Percentiles rank a stretch among this genome's conserved stretches.
Evolutionary conservation across 1,140 invertebrate species (phyloP).

Genomic region (Augochlora pura): DNA sequence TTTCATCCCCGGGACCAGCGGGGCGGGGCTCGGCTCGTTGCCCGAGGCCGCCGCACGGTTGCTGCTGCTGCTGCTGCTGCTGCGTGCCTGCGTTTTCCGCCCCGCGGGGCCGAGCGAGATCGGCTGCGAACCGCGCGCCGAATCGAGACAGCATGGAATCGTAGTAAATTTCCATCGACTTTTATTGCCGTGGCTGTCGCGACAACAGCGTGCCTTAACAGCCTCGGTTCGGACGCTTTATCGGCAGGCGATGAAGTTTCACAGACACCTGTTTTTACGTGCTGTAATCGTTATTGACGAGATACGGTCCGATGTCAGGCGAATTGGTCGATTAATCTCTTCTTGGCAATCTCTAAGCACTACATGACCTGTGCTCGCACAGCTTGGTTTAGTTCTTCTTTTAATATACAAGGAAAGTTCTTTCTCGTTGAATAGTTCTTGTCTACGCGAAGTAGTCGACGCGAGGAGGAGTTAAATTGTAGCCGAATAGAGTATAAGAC

Average conservation of each 20-base stretch:
- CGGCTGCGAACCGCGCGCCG: background rate
- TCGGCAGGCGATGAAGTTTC: constrained; percentile 32
- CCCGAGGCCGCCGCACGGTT: background rate
- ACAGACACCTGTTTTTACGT: constrained; percentile 45
- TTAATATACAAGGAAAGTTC: too few relatives aligned
- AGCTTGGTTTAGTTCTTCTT: too few relatives aligned
- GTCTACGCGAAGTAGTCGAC: too few relatives aligned
- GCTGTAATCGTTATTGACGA: background rate
- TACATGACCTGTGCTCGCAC: too few relatives aligned
- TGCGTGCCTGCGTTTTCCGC: too few relatives aligned
- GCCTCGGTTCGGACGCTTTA: constrained; percentile 35
- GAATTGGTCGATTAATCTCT: background rate
- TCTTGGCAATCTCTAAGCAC: too few relatives aligned
- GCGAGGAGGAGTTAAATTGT: too few relatives aligned
- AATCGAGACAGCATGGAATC: background rate
- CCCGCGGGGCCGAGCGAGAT: too few relatives aligned
- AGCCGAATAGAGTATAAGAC: too few relatives aligned
- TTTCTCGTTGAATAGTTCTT: too few relatives aligned
- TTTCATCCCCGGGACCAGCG: constrained; percentile 5
- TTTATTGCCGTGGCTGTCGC: constrained; percentile 20
- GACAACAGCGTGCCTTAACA: constrained; percentile 2
- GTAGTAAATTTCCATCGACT: constrained; percentile 19
- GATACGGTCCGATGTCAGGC: background rate
- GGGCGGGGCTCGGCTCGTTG: background rate
- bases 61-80: background rate